phyloP scores from a whole-genome alignment of 2,888 invertebrate genomes.

The Hipparchia sbordonii region DNA sequence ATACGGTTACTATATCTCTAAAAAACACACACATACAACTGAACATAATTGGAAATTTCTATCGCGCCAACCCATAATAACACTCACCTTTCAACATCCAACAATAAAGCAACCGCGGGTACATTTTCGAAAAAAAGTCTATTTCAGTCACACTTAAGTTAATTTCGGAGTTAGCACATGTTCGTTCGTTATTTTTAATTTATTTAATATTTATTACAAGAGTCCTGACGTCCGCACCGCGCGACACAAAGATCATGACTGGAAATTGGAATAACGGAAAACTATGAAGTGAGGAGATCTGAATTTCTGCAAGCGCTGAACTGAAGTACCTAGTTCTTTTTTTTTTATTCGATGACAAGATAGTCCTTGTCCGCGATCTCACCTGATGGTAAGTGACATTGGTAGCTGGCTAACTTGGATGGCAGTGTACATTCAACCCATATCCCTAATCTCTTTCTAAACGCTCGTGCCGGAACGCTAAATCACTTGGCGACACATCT shows the following conservation, averaged over 20 bases:
- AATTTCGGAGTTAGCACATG: constrained; percentile 14
- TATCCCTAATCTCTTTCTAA: too few relatives aligned
- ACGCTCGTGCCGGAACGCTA: too few relatives aligned
- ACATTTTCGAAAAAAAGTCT: constrained; percentile 16
- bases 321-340: constrained; percentile 12
- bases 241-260: background rate
- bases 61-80: background rate
- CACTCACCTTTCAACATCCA: constrained; percentile 15
- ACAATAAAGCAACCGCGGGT: constrained; percentile 12
- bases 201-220: background rate
- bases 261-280: too few relatives aligned
- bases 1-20: too few relatives aligned
- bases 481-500: too few relatives aligned
- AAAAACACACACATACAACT: too few relatives aligned
- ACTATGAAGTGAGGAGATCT: background rate
- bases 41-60: background rate
- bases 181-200: constrained; percentile 8
- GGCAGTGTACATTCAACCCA: too few relatives aligned
- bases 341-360: background rate
- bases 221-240: background rate
- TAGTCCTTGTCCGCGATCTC: too few relatives aligned
- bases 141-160: constrained; percentile 21
- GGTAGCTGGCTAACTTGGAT: too few relatives aligned
- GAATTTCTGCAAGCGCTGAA: constrained; percentile 12
- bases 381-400: too few relatives aligned